These are phyloP conservation scores for Notothenia rossii DNA, from an alignment of 2,113 vertebrate species.

Conservation along the genomic window DNA sequence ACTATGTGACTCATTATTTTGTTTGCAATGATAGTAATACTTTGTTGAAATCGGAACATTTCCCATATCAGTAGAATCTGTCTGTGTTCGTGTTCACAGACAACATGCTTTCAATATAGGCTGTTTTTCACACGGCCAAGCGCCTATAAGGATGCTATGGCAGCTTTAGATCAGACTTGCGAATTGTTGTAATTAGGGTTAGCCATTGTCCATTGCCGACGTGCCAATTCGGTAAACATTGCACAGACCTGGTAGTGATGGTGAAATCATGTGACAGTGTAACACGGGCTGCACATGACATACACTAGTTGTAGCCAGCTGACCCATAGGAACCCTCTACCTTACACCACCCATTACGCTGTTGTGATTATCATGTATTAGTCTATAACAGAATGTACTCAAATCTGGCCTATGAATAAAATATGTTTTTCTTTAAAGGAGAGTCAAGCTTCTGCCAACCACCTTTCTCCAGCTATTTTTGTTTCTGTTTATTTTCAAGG, in stretches of 20 bases:
- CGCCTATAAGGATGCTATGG: background rate
- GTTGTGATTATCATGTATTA: too few species aligned
- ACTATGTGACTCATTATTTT: too few species aligned
- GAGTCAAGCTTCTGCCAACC: too few species aligned
- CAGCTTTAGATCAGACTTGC: conserved; percentile 10
- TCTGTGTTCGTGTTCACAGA: background rate
- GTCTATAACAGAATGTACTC: too few species aligned
- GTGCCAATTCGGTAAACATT: too few species aligned
- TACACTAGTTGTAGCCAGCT: background rate
- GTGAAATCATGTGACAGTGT: conserved; percentile 17
- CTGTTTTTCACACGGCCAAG: background rate
- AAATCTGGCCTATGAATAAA: too few species aligned
- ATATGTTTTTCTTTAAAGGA: too few species aligned
- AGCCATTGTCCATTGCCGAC: background rate
- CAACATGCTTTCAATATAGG: background rate
- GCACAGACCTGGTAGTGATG: background rate
- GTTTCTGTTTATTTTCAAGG: too few species aligned
- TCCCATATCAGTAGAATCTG: background rate
- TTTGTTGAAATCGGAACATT: too few species aligned
- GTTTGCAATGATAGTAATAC: too few species aligned
- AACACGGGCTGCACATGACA: conserved; percentile 19
- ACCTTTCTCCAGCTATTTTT: too few species aligned
- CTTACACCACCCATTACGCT: background rate
- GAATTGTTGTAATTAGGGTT: background rate
- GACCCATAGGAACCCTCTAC: background rate